Evolutionary conservation across 1,140 invertebrate genomes (phyloP).

Genomic region (Aphelenchoides avenae): DNA sequence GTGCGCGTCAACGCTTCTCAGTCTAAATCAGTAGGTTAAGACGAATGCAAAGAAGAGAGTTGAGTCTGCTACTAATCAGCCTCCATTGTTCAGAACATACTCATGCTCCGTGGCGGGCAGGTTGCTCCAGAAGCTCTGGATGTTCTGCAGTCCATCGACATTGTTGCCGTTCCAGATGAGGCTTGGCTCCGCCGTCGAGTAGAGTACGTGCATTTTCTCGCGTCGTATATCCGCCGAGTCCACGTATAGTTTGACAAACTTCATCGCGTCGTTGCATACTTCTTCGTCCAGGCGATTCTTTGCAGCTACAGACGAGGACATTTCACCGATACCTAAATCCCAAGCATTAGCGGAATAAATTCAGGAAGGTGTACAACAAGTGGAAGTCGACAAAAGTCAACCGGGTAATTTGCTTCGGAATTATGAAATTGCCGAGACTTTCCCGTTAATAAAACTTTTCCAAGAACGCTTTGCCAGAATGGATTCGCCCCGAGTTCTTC

Average conservation of each 20-base stretch:
- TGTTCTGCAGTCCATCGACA: conserved; percentile 16
- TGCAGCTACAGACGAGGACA: background rate
- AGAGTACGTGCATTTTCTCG: conserved; percentile 3
- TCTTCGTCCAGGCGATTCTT: conserved; percentile 6
- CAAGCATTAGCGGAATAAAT: no score
- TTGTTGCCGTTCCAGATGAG: conserved; percentile 22
- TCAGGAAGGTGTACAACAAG: no score
- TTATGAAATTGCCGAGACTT: no score
- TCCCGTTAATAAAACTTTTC: no score
- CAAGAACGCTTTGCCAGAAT: no score
- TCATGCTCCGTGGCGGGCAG: conserved; percentile 14
- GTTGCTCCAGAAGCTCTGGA: conserved; percentile 21
- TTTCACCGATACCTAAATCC: no score
- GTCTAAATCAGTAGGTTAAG: conserved; percentile 6
- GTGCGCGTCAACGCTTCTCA: conserved; percentile 16
- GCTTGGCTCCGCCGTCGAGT: conserved; percentile 8
- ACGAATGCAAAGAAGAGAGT: background rate
- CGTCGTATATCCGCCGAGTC: conserved; percentile 13
- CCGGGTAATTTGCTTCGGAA: no score
- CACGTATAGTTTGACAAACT: conserved; percentile 16
- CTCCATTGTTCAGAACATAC: conserved; percentile 10
- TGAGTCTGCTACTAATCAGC: background rate
- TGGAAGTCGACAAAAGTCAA: no score
- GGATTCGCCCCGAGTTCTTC: no score
- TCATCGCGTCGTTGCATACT: conserved; percentile 18